These are phyloP conservation scores for Tautogolabrus adspersus DNA, from an alignment of 2,113 vertebrate genomes.

Conservation along the genomic window DNA sequence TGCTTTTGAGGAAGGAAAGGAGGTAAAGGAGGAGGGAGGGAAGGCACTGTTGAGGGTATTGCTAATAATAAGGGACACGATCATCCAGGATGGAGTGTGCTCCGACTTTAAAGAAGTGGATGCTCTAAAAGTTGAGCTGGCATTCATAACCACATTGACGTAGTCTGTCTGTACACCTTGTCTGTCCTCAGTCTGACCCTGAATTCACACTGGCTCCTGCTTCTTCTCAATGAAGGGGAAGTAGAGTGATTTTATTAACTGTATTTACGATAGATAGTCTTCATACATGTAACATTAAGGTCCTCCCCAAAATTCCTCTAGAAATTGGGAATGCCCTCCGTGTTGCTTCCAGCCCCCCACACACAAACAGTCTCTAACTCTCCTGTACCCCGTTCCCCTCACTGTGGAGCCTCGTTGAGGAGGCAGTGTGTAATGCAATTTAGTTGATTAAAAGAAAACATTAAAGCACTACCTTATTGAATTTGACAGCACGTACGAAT, in stretches of 20 bases:
- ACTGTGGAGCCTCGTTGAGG: conserved; percentile 51
- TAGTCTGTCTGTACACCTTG: conserved; percentile 72
- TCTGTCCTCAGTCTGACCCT: conserved; percentile 72
- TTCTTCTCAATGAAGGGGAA: conserved; percentile 43
- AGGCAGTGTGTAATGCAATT: conserved; percentile 86
- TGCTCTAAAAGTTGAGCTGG: conserved; percentile 68
- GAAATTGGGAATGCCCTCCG: conserved; percentile 56
- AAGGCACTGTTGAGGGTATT: conserved; percentile 40
- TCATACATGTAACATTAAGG: conserved; percentile 13
- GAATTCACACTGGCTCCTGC: conserved; percentile 48
- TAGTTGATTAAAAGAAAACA: conserved; percentile 91
- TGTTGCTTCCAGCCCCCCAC: conserved; percentile 12
- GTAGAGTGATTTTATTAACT: not conserved
- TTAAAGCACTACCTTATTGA: conserved; percentile 89
- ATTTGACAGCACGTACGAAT: conserved; percentile 87
- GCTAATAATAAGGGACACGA: conserved; percentile 63
- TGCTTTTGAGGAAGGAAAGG: conserved; percentile 20
- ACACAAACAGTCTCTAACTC: conserved; percentile 2
- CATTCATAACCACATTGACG: conserved; percentile 74
- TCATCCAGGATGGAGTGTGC: conserved; percentile 59
- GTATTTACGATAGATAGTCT: conserved; percentile 6
- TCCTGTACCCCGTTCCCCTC: conserved; percentile 28
- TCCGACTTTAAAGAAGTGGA: conserved; percentile 63
- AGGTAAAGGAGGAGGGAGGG: conserved; percentile 27
- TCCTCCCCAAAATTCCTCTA: conserved; percentile 28